phyloP scores from a whole-genome alignment of 2,113 vertebrate species.

The Nothocercus nigrocapillus region DNA sequence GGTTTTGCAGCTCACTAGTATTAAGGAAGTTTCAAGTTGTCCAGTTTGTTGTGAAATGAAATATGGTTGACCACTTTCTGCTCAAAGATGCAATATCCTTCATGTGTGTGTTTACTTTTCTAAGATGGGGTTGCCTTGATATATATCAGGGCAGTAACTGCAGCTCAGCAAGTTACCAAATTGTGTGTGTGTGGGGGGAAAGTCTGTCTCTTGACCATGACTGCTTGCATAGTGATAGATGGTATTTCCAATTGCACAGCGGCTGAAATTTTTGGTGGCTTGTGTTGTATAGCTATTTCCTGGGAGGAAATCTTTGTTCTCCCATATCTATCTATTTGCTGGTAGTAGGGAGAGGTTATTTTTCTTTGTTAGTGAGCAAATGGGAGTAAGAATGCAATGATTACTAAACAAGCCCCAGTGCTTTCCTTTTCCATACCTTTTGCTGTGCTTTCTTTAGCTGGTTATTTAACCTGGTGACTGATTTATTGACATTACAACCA shows the following conservation, averaged over 20 bases:
- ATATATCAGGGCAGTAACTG: neutral
- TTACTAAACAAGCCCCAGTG: neutral
- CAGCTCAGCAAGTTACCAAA: neutral
- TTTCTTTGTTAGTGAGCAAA: neutral
- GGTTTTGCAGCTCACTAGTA: neutral
- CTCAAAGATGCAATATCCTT: neutral
- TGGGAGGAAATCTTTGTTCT: neutral
- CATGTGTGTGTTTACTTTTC: neutral
- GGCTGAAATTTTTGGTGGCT: neutral
- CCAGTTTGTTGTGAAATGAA: neutral
- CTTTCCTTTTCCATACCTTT: neutral
- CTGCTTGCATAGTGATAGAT: neutral
- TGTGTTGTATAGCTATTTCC: neutral
- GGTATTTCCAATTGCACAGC: neutral
- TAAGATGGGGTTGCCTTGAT: neutral
- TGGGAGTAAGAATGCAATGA: neutral
- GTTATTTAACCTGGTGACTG: neutral
- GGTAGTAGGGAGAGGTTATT: neutral
- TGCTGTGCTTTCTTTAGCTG: neutral
- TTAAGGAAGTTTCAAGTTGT: neutral
- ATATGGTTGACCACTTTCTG: neutral
- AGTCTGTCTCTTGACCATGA: neutral
- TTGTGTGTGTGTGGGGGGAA: neutral
- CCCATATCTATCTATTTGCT: neutral
- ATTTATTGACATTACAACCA: neutral